phyloP scores from a whole-genome alignment of 2,797 vertebrate genomes.

The Lacerta bilineata region DNA sequence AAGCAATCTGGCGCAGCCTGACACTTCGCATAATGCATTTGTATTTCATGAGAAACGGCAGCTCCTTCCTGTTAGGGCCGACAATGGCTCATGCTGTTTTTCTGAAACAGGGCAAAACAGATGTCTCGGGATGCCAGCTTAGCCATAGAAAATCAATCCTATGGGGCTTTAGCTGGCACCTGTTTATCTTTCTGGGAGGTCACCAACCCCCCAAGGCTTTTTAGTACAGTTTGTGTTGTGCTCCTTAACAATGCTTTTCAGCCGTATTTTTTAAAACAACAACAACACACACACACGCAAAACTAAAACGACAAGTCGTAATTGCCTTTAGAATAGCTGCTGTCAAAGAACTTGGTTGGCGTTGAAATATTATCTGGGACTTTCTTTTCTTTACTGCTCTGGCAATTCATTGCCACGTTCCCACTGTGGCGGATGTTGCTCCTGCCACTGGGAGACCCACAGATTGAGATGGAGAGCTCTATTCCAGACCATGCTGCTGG shows the following conservation, averaged over 20 bases:
- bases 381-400: background rate
- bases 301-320: constrained; percentile 48
- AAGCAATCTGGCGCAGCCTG: constrained; percentile 3
- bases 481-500: background rate
- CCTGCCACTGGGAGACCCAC: background rate
- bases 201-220: constrained; percentile 18
- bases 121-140: constrained; percentile 64
- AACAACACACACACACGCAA: constrained; percentile 54
- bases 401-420: constrained; percentile 53
- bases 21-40: constrained; percentile 24
- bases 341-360: constrained; percentile 51
- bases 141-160: constrained; percentile 72
- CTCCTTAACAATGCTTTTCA: constrained; percentile 60
- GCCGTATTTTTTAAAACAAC: constrained; percentile 48
- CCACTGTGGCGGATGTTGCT: background rate
- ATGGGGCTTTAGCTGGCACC: constrained; percentile 72
- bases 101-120: constrained; percentile 54
- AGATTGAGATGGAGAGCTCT: background rate
- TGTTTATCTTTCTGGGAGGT: constrained; percentile 74
- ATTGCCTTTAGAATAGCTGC: constrained; percentile 67
- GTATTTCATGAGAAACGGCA: constrained; percentile 30
- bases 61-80: constrained; percentile 14
- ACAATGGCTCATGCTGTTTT: constrained; percentile 30
- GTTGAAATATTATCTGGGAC: constrained; percentile 19
- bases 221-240: constrained; percentile 54